Evolutionary conservation across 2,888 invertebrate genomes (phyloP).

Genomic region (Cistogaster globosa): DNA sequence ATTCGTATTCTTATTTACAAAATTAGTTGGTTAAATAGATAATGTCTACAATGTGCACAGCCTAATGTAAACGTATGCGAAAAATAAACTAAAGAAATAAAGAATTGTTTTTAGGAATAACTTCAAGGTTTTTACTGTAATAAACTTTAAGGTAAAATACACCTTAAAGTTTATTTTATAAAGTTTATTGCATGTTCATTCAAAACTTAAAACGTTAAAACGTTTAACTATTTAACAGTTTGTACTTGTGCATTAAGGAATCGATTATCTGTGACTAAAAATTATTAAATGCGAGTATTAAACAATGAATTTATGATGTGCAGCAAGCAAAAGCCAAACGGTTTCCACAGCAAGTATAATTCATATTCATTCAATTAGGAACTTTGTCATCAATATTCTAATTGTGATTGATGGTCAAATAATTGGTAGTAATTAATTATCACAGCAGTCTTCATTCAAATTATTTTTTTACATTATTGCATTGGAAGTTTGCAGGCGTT

Average conservation of each 20-base stretch:
- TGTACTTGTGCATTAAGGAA: background rate
- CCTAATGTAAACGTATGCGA: no score
- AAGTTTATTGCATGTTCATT: no score
- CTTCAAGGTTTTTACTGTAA: no score
- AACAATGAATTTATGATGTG: constrained; percentile 20
- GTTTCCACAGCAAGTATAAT: constrained; percentile 10
- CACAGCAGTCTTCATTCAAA: background rate
- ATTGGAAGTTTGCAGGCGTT: background rate
- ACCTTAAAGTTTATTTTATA: no score
- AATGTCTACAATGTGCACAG: no score
- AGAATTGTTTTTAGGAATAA: no score
- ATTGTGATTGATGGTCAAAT: constrained; percentile 82
- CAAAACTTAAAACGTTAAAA: no score
- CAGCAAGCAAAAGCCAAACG: constrained; percentile 2
- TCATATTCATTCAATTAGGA: constrained; percentile 78
- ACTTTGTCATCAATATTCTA: constrained; percentile 76
- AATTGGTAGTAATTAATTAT: constrained; percentile 82
- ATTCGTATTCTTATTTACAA: no score
- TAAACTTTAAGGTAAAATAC: no score
- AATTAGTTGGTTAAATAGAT: no score
- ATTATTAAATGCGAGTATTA: background rate
- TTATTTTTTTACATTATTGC: background rate
- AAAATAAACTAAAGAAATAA: no score
- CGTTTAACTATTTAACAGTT: background rate
- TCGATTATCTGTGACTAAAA: constrained; percentile 2